phyloP scores from a whole-genome alignment of 2,113 vertebrate species.

The Serilophus lunatus region DNA sequence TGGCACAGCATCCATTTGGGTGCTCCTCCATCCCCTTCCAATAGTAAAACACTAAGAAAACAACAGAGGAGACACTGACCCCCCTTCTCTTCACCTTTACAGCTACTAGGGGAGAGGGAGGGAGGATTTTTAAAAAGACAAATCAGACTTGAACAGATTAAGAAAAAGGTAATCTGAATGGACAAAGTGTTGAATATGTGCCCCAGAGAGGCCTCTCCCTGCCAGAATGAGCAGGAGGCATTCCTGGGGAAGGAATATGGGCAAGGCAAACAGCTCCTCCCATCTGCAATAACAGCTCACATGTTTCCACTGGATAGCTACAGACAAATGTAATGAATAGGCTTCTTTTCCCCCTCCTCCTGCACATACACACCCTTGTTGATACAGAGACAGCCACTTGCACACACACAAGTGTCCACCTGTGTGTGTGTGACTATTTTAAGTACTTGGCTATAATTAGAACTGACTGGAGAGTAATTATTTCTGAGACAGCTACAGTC shows the following conservation, averaged over 20 bases:
- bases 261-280: not conserved
- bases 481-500: not conserved
- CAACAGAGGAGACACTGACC: no score
- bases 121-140: not conserved
- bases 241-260: rapidly evolving
- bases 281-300: not conserved
- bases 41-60: not conserved
- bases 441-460: not conserved
- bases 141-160: not conserved
- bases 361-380: not conserved
- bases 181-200: not conserved
- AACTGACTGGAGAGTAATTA: not conserved
- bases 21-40: not conserved
- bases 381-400: not conserved
- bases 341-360: not conserved
- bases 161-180: not conserved
- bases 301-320: not conserved
- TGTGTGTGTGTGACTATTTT: rapidly evolving
- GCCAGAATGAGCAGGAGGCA: not conserved
- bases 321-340: not conserved
- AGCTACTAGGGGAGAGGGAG: not conserved
- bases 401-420: rapidly evolving
- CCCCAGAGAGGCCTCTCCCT: not conserved
- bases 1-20: not conserved
- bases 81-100: not conserved